Conservation (phyloP, 1,140 invertebrate species). For the Acromyrmex charruanus region DNA sequence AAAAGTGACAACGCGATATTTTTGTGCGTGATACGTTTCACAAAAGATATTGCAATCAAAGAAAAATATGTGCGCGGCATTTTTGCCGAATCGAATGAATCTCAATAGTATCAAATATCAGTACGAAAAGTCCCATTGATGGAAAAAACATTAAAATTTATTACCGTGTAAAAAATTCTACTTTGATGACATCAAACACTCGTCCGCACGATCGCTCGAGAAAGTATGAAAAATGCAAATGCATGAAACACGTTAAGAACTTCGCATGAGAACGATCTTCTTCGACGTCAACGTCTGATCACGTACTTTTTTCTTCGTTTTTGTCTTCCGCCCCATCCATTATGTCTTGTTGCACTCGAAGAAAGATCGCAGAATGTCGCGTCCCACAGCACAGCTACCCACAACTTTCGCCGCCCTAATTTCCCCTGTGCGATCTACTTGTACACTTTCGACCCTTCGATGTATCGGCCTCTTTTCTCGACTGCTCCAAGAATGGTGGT, state of each 20-base stretch:
- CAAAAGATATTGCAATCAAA: conserved; percentile 43
- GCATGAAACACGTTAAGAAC: conserved; percentile 13
- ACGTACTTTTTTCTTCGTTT: conserved; percentile 10
- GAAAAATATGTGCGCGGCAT: conserved; percentile 34
- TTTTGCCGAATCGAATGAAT: conserved; percentile 26
- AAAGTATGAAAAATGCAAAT: conserved; percentile 44
- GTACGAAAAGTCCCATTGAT: neutral
- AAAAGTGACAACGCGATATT: conserved; percentile 15
- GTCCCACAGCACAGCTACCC: conserved; percentile 33
- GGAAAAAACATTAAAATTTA: conserved; percentile 28
- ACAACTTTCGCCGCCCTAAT: conserved; percentile 70
- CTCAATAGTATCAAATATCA: conserved; percentile 39
- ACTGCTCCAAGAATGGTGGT: neutral
- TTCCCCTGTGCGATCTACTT: conserved; percentile 44
- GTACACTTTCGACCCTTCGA: conserved; percentile 47
- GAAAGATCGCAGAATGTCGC: conserved; percentile 32
- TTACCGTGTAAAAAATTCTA: conserved; percentile 18
- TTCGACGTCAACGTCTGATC: neutral
- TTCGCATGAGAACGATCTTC: neutral
- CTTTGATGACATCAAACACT: conserved; percentile 9
- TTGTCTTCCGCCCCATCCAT: conserved; percentile 20
- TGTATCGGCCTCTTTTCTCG: neutral
- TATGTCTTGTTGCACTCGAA: conserved; percentile 46
- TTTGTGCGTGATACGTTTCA: conserved; percentile 23
- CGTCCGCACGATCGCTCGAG: neutral